A percentile compares a stretch with the other conserved stretches of the same genome.
Evolutionary conservation across 2,888 invertebrate genomes (phyloP).

Genomic region (Acleris sparsana): DNA sequence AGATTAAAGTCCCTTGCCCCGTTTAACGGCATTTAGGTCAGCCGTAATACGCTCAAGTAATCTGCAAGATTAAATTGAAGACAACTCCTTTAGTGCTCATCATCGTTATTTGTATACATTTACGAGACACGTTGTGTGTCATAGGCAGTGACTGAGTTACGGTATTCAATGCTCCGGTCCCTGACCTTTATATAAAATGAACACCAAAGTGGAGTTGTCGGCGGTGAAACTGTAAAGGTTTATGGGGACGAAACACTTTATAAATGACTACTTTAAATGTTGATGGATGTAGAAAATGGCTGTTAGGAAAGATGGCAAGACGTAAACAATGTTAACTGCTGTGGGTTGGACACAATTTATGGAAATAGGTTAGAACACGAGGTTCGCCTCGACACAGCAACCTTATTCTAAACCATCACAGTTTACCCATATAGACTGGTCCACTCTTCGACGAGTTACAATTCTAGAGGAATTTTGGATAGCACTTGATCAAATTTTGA

Average conservation of each 20-base stretch:
- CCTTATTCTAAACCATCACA: background rate
- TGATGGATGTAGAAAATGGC: background rate
- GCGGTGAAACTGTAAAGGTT: background rate
- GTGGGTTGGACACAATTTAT: constrained; percentile 6
- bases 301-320: background rate
- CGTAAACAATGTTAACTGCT: background rate
- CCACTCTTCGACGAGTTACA: too few relatives aligned
- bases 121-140: too few relatives aligned
- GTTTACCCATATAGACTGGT: too few relatives aligned
- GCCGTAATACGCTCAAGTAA: constrained; percentile 26
- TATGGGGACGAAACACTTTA: constrained; percentile 16
- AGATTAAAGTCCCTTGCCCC: constrained; percentile 16
- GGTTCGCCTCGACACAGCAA: background rate
- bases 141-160: too few relatives aligned
- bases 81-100: background rate
- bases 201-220: too few relatives aligned
- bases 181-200: too few relatives aligned
- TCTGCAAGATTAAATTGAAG: constrained; percentile 28
- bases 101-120: too few relatives aligned
- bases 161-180: too few relatives aligned
- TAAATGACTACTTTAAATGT: constrained; percentile 20
- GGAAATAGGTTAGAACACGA: background rate
- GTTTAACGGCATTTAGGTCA: constrained; percentile 32
- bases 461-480: too few relatives aligned
- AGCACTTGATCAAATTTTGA: too few relatives aligned